Conservation (phyloP, 1,140 invertebrate species). For the Zophobas atratus region DNA sequence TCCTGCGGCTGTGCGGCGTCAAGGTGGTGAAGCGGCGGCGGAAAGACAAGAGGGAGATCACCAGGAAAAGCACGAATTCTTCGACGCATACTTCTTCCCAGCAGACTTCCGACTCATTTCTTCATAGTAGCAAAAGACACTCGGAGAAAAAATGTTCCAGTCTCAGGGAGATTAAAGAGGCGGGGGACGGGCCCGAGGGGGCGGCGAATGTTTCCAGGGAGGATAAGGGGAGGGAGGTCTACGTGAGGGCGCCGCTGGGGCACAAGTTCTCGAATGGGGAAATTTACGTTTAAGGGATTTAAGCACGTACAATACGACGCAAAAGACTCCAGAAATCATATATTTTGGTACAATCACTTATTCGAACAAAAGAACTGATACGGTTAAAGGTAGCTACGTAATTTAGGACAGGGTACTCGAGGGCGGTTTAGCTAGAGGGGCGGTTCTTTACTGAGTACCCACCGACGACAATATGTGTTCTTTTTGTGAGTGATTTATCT, state of each 20-base stretch:
- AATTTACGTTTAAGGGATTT: constrained; percentile 59
- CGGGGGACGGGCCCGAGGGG: constrained; percentile 47
- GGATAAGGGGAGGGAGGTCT: constrained; percentile 17
- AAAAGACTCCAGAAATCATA: constrained; percentile 31
- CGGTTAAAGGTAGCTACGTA: constrained; percentile 1
- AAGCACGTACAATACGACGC: constrained; percentile 17
- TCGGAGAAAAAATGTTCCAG: constrained; percentile 56
- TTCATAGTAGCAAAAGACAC: constrained; percentile 59
- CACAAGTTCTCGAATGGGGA: constrained; percentile 59
- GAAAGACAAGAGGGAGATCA: constrained; percentile 61
- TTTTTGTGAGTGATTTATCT: constrained; percentile 1
- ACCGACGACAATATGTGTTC: constrained; percentile 19
- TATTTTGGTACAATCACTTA: constrained; percentile 23
- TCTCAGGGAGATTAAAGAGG: constrained; percentile 62
- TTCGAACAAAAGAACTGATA: constrained; percentile 23
- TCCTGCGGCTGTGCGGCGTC: constrained; percentile 75
- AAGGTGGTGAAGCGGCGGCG: constrained; percentile 57
- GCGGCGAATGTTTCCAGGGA: constrained; percentile 46
- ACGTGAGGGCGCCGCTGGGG: constrained; percentile 50
- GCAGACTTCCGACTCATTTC: constrained; percentile 64
- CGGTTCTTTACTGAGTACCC: constrained; percentile 5
- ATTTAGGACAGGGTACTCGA: constrained; percentile 1
- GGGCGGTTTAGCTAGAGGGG: not conserved
- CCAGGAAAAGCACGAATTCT: constrained; percentile 65
- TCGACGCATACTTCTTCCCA: constrained; percentile 65